These are phyloP conservation scores for Oncorhynchus tshawytscha DNA, from an alignment of 2,113 vertebrate genomes.

Conservation along the genomic window DNA sequence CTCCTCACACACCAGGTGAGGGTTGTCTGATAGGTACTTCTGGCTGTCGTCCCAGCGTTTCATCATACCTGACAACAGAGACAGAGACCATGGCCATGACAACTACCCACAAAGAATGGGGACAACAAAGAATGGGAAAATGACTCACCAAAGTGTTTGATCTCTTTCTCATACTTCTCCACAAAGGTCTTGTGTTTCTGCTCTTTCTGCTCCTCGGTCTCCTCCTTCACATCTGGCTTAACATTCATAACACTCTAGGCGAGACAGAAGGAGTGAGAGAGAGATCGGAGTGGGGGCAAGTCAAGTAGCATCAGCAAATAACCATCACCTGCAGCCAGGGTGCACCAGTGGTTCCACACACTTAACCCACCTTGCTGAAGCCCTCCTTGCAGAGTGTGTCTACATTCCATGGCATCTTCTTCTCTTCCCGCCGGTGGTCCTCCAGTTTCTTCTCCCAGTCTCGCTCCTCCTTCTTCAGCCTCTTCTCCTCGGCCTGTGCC, in stretches of 20 bases:
- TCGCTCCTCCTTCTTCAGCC: slow-evolving; percentile 82
- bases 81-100: not conserved
- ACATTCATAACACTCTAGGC: slow-evolving; percentile 85
- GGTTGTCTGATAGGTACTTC: slow-evolving; percentile 88
- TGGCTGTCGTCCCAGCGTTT: slow-evolving; percentile 95
- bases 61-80: slow-evolving; percentile 83
- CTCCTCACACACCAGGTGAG: slow-evolving; percentile 90
- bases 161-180: slow-evolving; percentile 88
- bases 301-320: not conserved
- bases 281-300: not conserved
- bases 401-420: slow-evolving; percentile 94
- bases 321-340: not conserved
- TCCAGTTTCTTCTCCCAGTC: slow-evolving; percentile 80
- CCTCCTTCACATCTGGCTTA: slow-evolving; percentile 73
- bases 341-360: not conserved
- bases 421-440: slow-evolving; percentile 82
- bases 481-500: slow-evolving; percentile 80
- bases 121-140: not conserved
- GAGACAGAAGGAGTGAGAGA: not conserved
- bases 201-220: slow-evolving; percentile 89
- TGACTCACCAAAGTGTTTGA: slow-evolving; percentile 87
- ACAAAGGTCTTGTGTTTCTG: slow-evolving; percentile 92
- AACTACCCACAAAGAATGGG: not conserved
- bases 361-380: slow-evolving; percentile 87
- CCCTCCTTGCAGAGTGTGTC: slow-evolving; percentile 93